Percentiles rank a stretch among this genome's conserved stretches.
Evolutionary conservation across 2,888 invertebrate genomes (phyloP).

Genomic region (Allacma fusca): DNA sequence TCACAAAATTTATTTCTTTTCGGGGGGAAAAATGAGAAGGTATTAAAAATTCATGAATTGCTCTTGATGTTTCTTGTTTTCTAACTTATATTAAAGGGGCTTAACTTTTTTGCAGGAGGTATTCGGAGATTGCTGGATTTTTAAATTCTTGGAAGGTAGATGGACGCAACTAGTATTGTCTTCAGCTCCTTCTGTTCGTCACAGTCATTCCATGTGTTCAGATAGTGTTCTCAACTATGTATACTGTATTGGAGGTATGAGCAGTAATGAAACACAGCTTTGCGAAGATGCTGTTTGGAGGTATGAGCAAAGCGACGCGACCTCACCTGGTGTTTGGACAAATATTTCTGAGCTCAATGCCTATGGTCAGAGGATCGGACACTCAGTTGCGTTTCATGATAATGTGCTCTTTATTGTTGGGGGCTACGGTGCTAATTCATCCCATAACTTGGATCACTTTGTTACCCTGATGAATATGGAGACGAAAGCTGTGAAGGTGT

Average conservation of each 20-base stretch:
- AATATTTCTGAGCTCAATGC: constrained; percentile 46
- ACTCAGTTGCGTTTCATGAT: constrained; percentile 46
- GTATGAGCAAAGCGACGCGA: constrained; percentile 34
- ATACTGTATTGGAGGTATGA: constrained; percentile 56
- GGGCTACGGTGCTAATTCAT: constrained; percentile 57
- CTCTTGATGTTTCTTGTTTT: no score
- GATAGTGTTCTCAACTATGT: constrained; percentile 43
- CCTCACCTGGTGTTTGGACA: constrained; percentile 44
- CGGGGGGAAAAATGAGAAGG: constrained; percentile 55
- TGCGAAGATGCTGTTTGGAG: constrained; percentile 53
- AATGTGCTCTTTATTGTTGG: constrained; percentile 54
- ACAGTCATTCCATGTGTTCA: constrained; percentile 51
- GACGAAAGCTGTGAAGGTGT: constrained; percentile 40
- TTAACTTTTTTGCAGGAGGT: constrained; percentile 40
- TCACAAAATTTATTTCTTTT: constrained; percentile 49
- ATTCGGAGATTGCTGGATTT: constrained; percentile 56
- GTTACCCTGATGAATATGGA: constrained; percentile 52
- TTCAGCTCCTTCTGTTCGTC: constrained; percentile 47
- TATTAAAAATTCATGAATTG: constrained; percentile 25
- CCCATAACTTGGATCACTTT: constrained; percentile 52
- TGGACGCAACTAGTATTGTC: constrained; percentile 45
- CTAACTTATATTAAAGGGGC: no score
- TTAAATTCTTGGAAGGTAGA: constrained; percentile 46
- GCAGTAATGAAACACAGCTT: constrained; percentile 50
- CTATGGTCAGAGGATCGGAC: constrained; percentile 50